Evolutionary conservation across 2,888 invertebrate species (phyloP).

Genomic region (Stenurella melanura): DNA sequence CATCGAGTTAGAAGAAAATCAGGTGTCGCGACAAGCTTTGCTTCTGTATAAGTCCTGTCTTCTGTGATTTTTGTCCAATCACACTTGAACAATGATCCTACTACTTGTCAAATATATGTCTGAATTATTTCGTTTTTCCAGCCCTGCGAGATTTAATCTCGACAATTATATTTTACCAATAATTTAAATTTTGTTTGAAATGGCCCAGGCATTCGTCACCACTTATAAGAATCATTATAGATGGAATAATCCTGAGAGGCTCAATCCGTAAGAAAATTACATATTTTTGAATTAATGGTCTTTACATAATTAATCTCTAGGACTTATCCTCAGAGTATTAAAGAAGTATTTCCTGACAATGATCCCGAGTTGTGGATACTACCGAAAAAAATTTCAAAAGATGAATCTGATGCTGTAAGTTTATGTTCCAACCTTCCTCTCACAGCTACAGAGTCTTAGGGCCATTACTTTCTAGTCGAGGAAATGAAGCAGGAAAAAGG

Average conservation of each 20-base stretch:
- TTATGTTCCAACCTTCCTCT: too few species aligned
- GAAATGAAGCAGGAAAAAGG: too few species aligned
- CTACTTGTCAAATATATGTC: not conserved
- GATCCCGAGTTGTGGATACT: conserved; percentile 45
- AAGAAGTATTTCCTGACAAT: conserved; percentile 41
- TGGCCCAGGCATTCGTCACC: conserved; percentile 58
- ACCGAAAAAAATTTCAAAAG: conserved; percentile 39
- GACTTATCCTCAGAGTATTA: conserved; percentile 39
- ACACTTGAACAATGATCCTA: not conserved
- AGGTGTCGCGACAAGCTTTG: too few species aligned
- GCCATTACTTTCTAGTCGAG: too few species aligned
- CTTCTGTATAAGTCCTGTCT: too few species aligned
- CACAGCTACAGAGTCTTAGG: too few species aligned
- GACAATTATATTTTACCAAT: not conserved
- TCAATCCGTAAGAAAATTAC: conserved; percentile 44
- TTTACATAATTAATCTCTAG: conserved; percentile 30
- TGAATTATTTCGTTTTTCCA: too few species aligned
- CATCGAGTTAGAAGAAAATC: too few species aligned
- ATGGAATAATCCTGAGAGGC: conserved; percentile 46
- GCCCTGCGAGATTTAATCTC: not conserved
- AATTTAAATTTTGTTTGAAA: conserved; percentile 34
- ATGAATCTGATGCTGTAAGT: conserved; percentile 31
- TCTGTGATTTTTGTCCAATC: too few species aligned
- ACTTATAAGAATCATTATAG: conserved; percentile 53
- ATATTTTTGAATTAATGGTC: not conserved